These are phyloP conservation scores for Pristionchus mayeri DNA, from an alignment of 2,888 invertebrate species.

Conservation along the genomic window DNA sequence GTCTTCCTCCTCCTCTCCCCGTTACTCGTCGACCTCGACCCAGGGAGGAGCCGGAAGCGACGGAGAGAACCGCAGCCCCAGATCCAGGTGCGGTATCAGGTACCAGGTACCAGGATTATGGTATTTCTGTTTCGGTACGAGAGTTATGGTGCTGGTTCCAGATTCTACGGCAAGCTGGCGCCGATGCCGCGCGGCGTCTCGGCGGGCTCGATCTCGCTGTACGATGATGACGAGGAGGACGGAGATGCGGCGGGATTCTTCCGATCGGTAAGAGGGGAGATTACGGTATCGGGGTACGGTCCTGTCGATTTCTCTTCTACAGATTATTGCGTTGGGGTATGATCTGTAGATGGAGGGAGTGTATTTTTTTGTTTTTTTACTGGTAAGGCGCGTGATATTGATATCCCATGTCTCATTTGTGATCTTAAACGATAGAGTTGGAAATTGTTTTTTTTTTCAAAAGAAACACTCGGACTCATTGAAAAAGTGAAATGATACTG, in stretches of 20 bases:
- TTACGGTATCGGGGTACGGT: neutral
- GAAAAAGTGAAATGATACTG: too few relatives aligned
- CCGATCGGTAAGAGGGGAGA: neutral
- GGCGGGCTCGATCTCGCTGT: conserved; percentile 10
- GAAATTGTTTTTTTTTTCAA: neutral
- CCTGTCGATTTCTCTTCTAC: too few relatives aligned
- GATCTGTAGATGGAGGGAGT: neutral
- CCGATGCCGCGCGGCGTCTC: neutral
- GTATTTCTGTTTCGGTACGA: neutral
- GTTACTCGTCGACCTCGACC: conserved; percentile 26
- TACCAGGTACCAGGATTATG: neutral
- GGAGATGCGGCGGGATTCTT: conserved; percentile 14
- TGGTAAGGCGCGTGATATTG: too few relatives aligned
- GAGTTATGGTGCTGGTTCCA: too few relatives aligned
- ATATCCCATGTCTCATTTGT: too few relatives aligned
- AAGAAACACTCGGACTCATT: too few relatives aligned
- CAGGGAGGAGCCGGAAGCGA: conserved; percentile 10
- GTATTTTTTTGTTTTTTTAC: too few relatives aligned
- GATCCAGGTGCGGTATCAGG: conserved; percentile 26
- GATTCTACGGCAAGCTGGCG: conserved; percentile 47
- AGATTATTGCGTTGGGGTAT: neutral
- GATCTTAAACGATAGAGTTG: too few relatives aligned
- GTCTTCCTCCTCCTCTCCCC: conserved; percentile 32
- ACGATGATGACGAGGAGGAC: conserved; percentile 40
- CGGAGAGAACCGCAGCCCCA: conserved; percentile 42